phyloP scores from a whole-genome alignment of 2,888 invertebrate species.

The Mechanitis mazaeus region DNA sequence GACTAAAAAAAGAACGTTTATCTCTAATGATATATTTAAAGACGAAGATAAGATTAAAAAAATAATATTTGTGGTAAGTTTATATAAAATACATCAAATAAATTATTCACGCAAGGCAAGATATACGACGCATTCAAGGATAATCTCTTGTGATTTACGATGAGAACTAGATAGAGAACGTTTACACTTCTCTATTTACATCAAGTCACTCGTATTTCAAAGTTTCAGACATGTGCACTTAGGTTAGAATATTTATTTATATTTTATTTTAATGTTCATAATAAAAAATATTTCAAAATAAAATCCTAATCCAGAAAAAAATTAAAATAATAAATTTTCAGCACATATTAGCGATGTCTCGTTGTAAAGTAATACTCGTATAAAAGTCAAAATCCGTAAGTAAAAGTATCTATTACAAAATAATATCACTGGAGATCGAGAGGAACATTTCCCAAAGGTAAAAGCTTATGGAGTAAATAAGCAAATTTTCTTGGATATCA shows the following conservation, averaged over 20 bases:
- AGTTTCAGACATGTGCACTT: slow-evolving; percentile 33
- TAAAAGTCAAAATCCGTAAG: slow-evolving; percentile 13
- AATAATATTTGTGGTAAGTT: slow-evolving; percentile 16
- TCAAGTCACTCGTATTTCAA: slow-evolving; percentile 35
- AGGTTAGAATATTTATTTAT: slow-evolving; percentile 9
- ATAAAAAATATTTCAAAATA: too few species aligned
- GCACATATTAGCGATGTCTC: background rate
- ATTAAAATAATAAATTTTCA: background rate
- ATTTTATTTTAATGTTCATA: slow-evolving; percentile 1
- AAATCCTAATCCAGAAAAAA: background rate
- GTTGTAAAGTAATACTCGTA: background rate
- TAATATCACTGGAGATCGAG: slow-evolving; percentile 22
- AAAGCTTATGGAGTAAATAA: slow-evolving; percentile 31
- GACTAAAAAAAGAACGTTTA: too few species aligned
- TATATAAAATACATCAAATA: slow-evolving; percentile 40
- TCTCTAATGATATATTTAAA: background rate
- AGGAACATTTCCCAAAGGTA: slow-evolving; percentile 30
- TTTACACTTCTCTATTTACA: slow-evolving; percentile 56
- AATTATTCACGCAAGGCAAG: slow-evolving; percentile 65
- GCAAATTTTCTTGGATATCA: slow-evolving; percentile 35
- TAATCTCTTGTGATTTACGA: slow-evolving; percentile 72
- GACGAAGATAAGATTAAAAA: background rate
- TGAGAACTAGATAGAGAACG: slow-evolving; percentile 55
- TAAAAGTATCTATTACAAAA: slow-evolving; percentile 14
- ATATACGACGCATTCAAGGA: slow-evolving; percentile 57